A percentile compares a stretch with the other conserved stretches of the same genome.
Evolutionary conservation across 2,113 vertebrate species (phyloP).

Genomic region (Carassius gibelio): DNA sequence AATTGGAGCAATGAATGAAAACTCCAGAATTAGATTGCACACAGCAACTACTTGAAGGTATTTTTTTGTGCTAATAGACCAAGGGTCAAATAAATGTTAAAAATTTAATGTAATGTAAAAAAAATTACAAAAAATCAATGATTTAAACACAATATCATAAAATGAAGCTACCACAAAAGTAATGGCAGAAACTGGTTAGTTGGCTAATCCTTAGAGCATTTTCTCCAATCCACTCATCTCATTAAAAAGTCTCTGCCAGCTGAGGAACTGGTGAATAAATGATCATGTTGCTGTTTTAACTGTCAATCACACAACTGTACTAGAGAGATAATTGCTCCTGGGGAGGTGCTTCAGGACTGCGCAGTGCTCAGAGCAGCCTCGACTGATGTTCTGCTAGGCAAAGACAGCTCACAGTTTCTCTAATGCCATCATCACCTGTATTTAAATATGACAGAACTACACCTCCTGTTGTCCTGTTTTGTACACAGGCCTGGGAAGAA

Average conservation of each 20-base stretch:
- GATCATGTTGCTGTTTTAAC: conserved; percentile 52
- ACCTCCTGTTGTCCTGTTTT: background rate
- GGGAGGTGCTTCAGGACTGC: conserved; percentile 15
- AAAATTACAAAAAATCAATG: no score
- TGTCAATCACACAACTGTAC: conserved; percentile 53
- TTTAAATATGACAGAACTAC: background rate
- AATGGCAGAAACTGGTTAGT: conserved; percentile 10
- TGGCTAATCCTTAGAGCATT: background rate
- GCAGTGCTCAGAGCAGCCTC: conserved; percentile 27
- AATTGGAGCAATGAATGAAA: background rate
- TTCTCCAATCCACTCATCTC: conserved; percentile 11
- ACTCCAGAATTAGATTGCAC: background rate
- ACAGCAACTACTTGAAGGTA: background rate
- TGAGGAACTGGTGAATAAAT: conserved; percentile 44
- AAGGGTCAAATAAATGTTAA: conserved; percentile 7
- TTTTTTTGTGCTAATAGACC: background rate
- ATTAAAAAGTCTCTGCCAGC: conserved; percentile 46
- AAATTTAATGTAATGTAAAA: no score
- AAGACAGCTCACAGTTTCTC: conserved; percentile 2
- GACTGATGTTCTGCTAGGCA: conserved; percentile 21
- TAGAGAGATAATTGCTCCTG: conserved; percentile 43
- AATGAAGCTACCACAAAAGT: background rate
- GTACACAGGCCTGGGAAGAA: background rate
- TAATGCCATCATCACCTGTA: conserved; percentile 3
- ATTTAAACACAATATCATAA: background rate